These are phyloP conservation scores for Myocastor coypus DNA, from an alignment of 2,113 vertebrate species.

Conservation along the genomic window DNA sequence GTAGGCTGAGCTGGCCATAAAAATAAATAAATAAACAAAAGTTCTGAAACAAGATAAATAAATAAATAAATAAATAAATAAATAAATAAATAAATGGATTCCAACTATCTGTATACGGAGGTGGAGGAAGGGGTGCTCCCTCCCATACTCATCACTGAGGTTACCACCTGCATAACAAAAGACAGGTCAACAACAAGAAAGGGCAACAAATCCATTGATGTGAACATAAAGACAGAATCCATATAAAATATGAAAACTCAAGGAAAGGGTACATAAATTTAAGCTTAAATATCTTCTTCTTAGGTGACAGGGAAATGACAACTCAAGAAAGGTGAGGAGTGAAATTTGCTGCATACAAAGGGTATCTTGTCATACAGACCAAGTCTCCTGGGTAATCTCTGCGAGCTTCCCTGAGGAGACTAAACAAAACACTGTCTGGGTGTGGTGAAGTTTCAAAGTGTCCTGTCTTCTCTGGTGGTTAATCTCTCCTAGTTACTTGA, in stretches of 20 bases:
- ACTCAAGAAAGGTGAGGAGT: not conserved
- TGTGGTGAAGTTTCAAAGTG: not conserved
- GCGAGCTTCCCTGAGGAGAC: not conserved
- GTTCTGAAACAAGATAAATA: too few species aligned
- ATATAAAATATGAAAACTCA: not conserved
- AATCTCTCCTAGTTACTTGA: constrained; percentile 46
- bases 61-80: too few species aligned
- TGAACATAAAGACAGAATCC: not conserved
- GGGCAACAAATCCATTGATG: not conserved
- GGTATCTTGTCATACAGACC: not conserved
- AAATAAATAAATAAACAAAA: too few species aligned
- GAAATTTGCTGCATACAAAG: not conserved
- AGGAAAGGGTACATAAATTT: not conserved
- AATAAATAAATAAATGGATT: too few species aligned
- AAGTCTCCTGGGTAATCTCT: constrained; percentile 32
- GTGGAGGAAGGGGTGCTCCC: not conserved
- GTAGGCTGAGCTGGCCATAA: too few species aligned
- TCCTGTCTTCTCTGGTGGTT: constrained; percentile 22
- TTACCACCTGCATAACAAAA: not conserved
- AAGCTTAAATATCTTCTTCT: not conserved
- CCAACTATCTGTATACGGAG: not conserved
- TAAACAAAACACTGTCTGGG: constrained; percentile 32
- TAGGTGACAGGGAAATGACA: not conserved
- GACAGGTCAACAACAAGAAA: not conserved
- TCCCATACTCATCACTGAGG: not conserved